Conservation (phyloP, 2,888 invertebrate species). For the Andrena chrysosceles region DNA sequence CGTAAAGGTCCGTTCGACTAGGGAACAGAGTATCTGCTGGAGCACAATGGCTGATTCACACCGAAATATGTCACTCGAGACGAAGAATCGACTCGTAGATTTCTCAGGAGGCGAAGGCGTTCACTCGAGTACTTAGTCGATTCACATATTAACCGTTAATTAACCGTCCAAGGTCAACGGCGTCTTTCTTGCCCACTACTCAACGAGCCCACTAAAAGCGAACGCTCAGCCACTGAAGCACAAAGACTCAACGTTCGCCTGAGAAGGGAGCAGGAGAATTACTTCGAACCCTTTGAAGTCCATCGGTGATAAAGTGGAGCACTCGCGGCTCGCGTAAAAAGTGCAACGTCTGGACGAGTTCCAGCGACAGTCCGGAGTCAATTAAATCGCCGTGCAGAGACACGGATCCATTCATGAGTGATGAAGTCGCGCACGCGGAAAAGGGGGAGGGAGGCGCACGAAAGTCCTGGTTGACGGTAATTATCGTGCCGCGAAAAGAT, state of each 20-base stretch:
- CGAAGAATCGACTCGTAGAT: no score
- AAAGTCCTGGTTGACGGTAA: constrained; percentile 8
- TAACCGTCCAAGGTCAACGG: no score
- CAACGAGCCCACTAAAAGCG: neutral
- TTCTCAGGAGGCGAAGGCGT: no score
- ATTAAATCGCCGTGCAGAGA: constrained; percentile 6
- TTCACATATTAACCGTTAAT: no score
- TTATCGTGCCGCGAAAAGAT: constrained; percentile 35
- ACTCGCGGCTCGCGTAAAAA: neutral
- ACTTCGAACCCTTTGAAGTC: neutral
- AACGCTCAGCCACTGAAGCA: no score
- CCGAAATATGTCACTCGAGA: no score
- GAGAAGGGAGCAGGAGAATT: neutral
- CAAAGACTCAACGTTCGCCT: no score
- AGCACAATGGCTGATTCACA: no score
- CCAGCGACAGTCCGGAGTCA: constrained; percentile 8
- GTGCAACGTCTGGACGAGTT: constrained; percentile 10
- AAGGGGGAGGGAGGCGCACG: neutral
- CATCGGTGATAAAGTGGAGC: neutral
- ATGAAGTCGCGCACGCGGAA: neutral
- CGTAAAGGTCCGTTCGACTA: no score
- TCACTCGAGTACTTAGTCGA: no score
- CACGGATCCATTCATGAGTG: constrained; percentile 12
- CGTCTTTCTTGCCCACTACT: neutral
- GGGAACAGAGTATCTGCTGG: no score